phyloP scores from a whole-genome alignment of 2,888 invertebrate species.

The Drosophila sordidapex region DNA sequence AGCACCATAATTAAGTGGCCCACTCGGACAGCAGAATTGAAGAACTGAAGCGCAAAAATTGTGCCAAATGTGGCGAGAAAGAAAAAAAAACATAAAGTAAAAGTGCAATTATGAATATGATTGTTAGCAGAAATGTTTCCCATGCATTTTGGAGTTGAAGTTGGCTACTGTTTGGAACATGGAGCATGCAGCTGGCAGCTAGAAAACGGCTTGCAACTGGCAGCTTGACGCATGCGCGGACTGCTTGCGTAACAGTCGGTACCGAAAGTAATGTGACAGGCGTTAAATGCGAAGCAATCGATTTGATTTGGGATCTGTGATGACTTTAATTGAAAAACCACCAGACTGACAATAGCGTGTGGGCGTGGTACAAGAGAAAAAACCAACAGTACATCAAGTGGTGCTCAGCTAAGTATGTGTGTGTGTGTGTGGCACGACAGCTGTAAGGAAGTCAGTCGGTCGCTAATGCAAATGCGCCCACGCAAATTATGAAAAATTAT shows the following conservation, averaged over 20 bases:
- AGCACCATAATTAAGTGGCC: constrained; percentile 52
- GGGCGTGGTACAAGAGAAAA: constrained; percentile 42
- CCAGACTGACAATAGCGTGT: constrained; percentile 54
- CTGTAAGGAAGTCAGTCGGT: constrained; percentile 79
- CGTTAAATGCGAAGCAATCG: constrained; percentile 78
- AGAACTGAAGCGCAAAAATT: constrained; percentile 50
- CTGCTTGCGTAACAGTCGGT: constrained; percentile 66
- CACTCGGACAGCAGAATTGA: constrained; percentile 49
- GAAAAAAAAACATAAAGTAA: constrained; percentile 49
- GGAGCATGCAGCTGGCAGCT: constrained; percentile 30
- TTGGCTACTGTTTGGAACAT: constrained; percentile 26
- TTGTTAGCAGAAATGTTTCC: constrained; percentile 9
- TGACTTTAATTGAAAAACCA: constrained; percentile 76
- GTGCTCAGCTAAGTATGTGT: constrained; percentile 16
- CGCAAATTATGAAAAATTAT: constrained; percentile 81
- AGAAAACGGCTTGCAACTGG: constrained; percentile 28
- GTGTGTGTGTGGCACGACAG: constrained; percentile 44
- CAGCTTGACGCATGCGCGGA: constrained; percentile 33
- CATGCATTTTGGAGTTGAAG: background rate
- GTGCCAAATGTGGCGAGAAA: constrained; percentile 39
- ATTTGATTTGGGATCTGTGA: constrained; percentile 76
- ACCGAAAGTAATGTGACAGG: constrained; percentile 76
- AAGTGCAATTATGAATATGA: constrained; percentile 53
- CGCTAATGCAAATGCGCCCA: constrained; percentile 67
- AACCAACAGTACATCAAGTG: constrained; percentile 39